Conservation (phyloP, 2,797 vertebrate genomes). For the Spondyliosoma cantharus region DNA sequence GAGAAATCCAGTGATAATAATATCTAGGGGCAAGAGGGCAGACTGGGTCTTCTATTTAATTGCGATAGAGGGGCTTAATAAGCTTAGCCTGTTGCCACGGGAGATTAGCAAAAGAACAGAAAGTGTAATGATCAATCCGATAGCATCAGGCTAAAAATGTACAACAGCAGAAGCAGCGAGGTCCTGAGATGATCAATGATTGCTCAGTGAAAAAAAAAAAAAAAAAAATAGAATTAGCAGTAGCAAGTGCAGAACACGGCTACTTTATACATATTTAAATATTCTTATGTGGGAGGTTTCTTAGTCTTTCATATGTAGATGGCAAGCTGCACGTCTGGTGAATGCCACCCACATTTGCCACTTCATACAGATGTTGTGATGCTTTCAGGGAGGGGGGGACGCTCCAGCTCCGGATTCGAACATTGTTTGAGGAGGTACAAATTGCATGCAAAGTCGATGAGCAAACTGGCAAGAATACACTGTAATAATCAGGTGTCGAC, state of each 20-base stretch:
- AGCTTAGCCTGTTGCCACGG: conserved; percentile 43
- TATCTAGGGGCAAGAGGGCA: conserved; percentile 26
- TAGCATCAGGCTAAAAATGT: conserved; percentile 39
- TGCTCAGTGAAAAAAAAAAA: not conserved
- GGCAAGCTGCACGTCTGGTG: not conserved
- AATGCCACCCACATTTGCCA: conserved; percentile 27
- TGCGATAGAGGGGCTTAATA: conserved; percentile 62
- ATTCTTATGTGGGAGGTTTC: conserved; percentile 14
- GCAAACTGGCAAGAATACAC: conserved; percentile 28
- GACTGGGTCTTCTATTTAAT: conserved; percentile 49
- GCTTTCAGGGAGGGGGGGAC: conserved; percentile 16
- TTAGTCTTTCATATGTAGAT: conserved; percentile 41
- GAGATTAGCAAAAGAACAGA: conserved; percentile 61
- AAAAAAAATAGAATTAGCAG: conserved; percentile 23
- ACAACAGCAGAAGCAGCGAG: conserved; percentile 18
- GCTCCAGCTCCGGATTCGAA: conserved; percentile 14
- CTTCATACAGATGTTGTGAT: conserved; percentile 27
- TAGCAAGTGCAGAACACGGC: not conserved
- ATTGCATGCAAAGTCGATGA: conserved; percentile 18
- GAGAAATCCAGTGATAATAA: conserved; percentile 47
- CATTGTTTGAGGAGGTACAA: conserved; percentile 26
- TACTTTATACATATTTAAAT: conserved; percentile 24
- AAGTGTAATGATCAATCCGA: conserved; percentile 45
- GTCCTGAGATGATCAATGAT: conserved; percentile 1
- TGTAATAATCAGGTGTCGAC: conserved; percentile 44